phyloP scores from a whole-genome alignment of 2,888 invertebrate genomes.

The Buathra laborator region DNA sequence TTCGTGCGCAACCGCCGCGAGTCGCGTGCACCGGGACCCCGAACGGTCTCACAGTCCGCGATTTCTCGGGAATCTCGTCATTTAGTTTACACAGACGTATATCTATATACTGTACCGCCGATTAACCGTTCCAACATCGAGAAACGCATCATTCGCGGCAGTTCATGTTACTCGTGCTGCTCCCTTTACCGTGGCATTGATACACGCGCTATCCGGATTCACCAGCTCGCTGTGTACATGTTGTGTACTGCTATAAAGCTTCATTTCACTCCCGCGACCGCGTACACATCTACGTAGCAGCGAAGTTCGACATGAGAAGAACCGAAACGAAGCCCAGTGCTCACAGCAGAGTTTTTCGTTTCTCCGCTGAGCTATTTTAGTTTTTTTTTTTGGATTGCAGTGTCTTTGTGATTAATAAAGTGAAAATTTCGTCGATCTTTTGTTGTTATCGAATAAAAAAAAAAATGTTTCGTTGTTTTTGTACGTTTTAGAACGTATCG shows the following conservation, averaged over 20 bases:
- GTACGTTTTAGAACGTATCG: neutral
- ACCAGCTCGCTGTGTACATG: neutral
- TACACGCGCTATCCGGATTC: conserved; percentile 24
- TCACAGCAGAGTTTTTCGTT: neutral
- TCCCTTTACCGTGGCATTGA: conserved; percentile 42
- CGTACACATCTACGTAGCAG: neutral
- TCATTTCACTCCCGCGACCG: neutral
- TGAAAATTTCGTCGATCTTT: neutral
- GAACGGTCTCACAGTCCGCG: conserved; percentile 60
- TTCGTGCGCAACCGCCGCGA: conserved; percentile 26
- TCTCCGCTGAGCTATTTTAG: neutral
- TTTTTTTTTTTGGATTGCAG: conserved; percentile 41
- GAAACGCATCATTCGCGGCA: conserved; percentile 31
- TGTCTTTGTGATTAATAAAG: conserved; percentile 23
- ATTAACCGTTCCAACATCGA: conserved; percentile 51
- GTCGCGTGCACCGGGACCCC: conserved; percentile 63
- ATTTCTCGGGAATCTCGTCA: conserved; percentile 60
- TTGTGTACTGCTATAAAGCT: neutral
- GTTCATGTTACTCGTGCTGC: conserved; percentile 35
- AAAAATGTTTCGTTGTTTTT: neutral
- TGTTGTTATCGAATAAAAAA: neutral
- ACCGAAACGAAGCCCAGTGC: neutral
- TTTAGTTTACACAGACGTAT: conserved; percentile 18
- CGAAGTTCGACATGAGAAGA: neutral
- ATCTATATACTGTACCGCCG: conserved; percentile 35